These are phyloP conservation scores for Callospermophilus lateralis DNA, from an alignment of 2,113 vertebrate genomes.

Conservation along the genomic window DNA sequence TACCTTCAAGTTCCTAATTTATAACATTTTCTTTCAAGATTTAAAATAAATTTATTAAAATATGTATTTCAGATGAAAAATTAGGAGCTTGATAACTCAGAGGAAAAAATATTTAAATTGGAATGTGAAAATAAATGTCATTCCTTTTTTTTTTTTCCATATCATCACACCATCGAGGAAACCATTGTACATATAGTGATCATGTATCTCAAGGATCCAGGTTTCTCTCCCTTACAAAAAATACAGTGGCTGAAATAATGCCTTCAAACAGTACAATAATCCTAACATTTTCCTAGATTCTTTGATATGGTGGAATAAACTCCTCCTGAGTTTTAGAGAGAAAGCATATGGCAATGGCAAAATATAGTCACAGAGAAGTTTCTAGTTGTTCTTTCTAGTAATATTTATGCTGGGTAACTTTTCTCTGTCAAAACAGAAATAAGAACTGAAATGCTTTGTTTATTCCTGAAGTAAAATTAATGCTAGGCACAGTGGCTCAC, in stretches of 20 bases:
- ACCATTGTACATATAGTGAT: neutral
- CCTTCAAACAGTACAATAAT: neutral
- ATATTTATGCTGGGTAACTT: neutral
- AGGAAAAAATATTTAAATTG: neutral
- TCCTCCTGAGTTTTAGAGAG: neutral
- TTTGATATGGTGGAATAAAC: neutral
- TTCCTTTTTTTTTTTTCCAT: neutral
- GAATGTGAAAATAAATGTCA: neutral
- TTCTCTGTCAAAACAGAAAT: neutral
- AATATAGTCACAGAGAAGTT: neutral
- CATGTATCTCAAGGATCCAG: neutral
- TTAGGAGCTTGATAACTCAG: neutral
- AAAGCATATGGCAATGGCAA: neutral
- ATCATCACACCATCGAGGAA: neutral
- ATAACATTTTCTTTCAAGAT: neutral
- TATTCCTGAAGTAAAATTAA: slow-evolving; percentile 32
- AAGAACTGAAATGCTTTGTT: neutral
- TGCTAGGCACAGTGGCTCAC: neutral
- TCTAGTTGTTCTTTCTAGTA: neutral
- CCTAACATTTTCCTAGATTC: neutral
- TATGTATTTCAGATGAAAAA: neutral
- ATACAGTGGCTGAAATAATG: neutral
- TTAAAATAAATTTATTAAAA: neutral
- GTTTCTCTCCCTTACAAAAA: neutral
- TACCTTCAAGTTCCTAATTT: neutral